Evolutionary conservation across 1,140 invertebrate genomes (phyloP), one percentile per base, ranked within the genome.

Genomic region (Papilio glaucus): DNA sequence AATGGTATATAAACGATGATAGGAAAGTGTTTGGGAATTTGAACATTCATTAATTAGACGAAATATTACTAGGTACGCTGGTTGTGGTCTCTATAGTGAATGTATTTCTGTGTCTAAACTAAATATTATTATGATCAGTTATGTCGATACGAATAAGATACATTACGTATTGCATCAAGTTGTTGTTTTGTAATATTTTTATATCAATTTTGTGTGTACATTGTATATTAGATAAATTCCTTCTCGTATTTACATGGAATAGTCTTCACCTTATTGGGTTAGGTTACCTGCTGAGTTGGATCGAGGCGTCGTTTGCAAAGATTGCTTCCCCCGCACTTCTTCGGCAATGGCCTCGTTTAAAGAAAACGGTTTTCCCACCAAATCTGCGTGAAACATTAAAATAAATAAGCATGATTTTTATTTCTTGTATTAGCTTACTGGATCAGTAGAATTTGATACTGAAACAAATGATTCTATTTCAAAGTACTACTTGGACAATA

Each of bases 281-380:
- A 63, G n/a, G 8, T 37, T 72, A 82, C 80, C 78, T 80, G 76
- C 18, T 73, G 53, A 69, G 72, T 57, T 75, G 9, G 72, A 37
- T 38, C 21, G 53, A 37, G 61, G 24, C 61, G 63, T 37, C 45
- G 68, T 69, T 24, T 70, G 53, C n/a, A 72, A 67, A 15, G 42
- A 21, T 71, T 79, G 74, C 24, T 69, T 76, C 67, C 26, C 26
- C n/a, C 67, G 67, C 67, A 80, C 63, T 77, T 89, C 87, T 60
- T 81, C 80, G 29, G 74, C 84, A 60, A 89, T 83, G n/a, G 83
- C 60, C 45, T 84, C 79, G 73, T 90, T 88, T n/a, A 88, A 72
- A 15, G 84, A 87, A 49, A 90, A 72, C 41, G 88, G 60, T 75
- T 87, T 90, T 13, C 81, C 80, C 15, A 63, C 68, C 26, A 77